Evolutionary conservation across 2,797 vertebrate species (phyloP), one percentile per base, ranked within the genome.

Genomic region (Tauraco hartlaubi): DNA sequence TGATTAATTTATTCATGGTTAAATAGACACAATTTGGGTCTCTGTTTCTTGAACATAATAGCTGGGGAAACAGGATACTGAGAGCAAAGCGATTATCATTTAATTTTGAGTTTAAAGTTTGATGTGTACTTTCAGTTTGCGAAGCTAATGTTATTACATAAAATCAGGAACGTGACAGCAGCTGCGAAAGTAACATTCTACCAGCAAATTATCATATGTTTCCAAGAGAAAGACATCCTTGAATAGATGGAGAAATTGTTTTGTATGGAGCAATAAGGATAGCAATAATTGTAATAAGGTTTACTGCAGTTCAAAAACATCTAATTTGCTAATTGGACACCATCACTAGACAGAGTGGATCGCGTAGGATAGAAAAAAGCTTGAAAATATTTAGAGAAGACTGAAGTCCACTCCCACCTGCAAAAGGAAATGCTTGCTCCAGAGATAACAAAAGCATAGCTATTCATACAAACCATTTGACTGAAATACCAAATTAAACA

Each of bases 291-390:
- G 7, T 3, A 74, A 20, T 55, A 37, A 59, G 14, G 21, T 41
- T 88, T 33, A 88, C 1, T 79, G 28, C 33, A 63, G 17, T 35
- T 85, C 12, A 61, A 66, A 63, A 93, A 69, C 21, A 3, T 33
- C 22, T 20, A 3, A 62, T 52, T 39, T 74, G 61, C 31, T 52
- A 67, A 78, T 12, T 55, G 41, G 22, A 69, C 61, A 49, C 9
- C 16, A 61, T 29, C 35, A 51, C 44, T 69, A 59, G n/a, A 48
- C 58, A 49, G 23, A 77, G 6, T 14, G 7, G 29, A 72, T 39
- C 1, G 1, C 1, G 0, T 1, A 58, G 28, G 43, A 68, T 0
- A 48, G 31, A 63, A 58, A 66, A 79, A 68, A 74, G 5, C 5
- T 31, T 11, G 11, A 66, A 72, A 90, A 79, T 51, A 81, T 31